phyloP scores from a whole-genome alignment of 2,113 vertebrate species.

The Coregonus clupeaformis region DNA sequence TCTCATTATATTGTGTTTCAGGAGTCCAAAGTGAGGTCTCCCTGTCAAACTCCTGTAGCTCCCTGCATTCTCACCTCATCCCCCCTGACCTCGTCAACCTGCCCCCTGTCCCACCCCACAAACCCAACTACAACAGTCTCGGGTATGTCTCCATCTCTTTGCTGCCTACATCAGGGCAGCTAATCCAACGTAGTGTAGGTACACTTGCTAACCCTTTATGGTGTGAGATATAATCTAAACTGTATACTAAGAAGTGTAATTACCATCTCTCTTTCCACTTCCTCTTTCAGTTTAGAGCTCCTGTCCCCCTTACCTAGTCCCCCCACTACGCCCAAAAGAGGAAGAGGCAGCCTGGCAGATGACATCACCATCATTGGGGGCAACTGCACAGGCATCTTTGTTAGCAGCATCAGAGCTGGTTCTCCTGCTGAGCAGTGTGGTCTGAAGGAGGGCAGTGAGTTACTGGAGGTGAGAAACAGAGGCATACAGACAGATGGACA shows the following conservation, averaged over 20 bases:
- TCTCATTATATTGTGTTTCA: constrained; percentile 40
- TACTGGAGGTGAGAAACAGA: constrained; percentile 77
- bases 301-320: constrained; percentile 46
- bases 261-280: not conserved
- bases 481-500: not conserved
- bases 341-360: constrained; percentile 67
- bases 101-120: constrained; percentile 28
- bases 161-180: not conserved
- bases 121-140: constrained; percentile 1
- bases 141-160: constrained; percentile 42
- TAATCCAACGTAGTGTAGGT: not conserved
- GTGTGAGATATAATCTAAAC: too few species aligned
- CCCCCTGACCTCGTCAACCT: constrained; percentile 66
- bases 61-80: constrained; percentile 65
- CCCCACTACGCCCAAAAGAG: constrained; percentile 37
- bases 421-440: constrained; percentile 77
- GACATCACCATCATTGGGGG: constrained; percentile 80
- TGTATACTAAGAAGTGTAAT: too few species aligned
- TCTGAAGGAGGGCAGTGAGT: constrained; percentile 78
- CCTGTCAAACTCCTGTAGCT: constrained; percentile 66
- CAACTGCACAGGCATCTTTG: constrained; percentile 80
- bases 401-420: constrained; percentile 81
- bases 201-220: not conserved
- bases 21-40: constrained; percentile 57
- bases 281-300: constrained; percentile 35